Evolutionary conservation across 2,888 invertebrate species (phyloP), one percentile per base, ranked within the genome.

Genomic region (Epicampocera succincta): DNA sequence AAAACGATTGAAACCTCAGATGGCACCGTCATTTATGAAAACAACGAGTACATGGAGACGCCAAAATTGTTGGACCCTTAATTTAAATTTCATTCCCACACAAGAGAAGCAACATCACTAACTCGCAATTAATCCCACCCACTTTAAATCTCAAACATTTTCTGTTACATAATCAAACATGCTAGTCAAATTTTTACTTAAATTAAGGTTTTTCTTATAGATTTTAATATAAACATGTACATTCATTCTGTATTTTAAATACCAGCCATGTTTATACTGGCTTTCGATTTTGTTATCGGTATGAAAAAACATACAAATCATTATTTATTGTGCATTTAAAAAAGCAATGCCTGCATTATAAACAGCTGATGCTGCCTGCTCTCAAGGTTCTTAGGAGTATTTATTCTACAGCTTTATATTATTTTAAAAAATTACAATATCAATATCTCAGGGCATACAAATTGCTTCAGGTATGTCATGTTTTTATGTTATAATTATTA

Each of bases 1-100:
- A 93, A 88, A 63, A 87, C 87, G 2, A 91, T 91, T 15, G 88
- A 89, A 81, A 85, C 87, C 13, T 82, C 88, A 17, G 91, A 91
- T 56, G 91, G 91, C 17, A 86, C 86, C 2, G 42, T 90, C 21
- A 89, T 91, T 40, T 91, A 89, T 79, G 87, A 88, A 42, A 89
- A 89, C 60, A 82, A 85, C 9, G 90, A 89, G 42, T 80, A 85
- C 25, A 71, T 85, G 21, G 83, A 79, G 40, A 13, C 86, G 15
- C 85, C 85, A 40, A 54, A 85, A 19, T 9, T 85, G 42, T 69
- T 74, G 66, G 88, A 89, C 38, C 48, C 77, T 33, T 79, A 80
- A 73, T 29, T 48, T 1, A 61, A 4, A 29, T 44, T 12, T 21
- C n/a, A 15, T 38, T 69, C 13, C 21, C 15, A 42, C 63, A 50